A percentile compares a stretch with the other conserved stretches of the same genome.
phyloP scores from a whole-genome alignment of 2,888 invertebrate genomes.

The Phyto melanocephala region DNA sequence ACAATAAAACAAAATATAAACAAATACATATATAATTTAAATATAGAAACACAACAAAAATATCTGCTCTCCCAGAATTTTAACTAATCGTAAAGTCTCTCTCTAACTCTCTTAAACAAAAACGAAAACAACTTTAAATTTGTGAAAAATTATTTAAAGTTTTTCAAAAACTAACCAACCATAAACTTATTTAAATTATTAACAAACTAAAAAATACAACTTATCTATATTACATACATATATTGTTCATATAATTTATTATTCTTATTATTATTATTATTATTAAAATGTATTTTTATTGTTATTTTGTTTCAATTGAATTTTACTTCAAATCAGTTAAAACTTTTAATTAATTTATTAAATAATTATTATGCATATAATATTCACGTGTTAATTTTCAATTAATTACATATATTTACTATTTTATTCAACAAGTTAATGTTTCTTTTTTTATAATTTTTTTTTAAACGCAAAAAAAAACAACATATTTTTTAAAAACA shows the following conservation, averaged over 20 bases:
- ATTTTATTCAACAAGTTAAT: slow-evolving; percentile 61
- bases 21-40: slow-evolving; percentile 30
- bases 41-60: slow-evolving; percentile 47
- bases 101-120: slow-evolving; percentile 65
- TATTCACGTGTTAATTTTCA: slow-evolving; percentile 59
- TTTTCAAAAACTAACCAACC: slow-evolving; percentile 57
- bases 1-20: slow-evolving; percentile 48
- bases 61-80: slow-evolving; percentile 63
- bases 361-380: slow-evolving; percentile 59
- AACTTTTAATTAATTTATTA: slow-evolving; percentile 53
- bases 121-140: background rate
- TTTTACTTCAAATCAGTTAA: slow-evolving; percentile 52
- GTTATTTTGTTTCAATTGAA: slow-evolving; percentile 61
- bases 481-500: slow-evolving; percentile 59
- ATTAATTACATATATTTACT: slow-evolving; percentile 55
- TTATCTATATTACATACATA: slow-evolving; percentile 38
- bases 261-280: background rate
- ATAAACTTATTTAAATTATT: slow-evolving; percentile 5
- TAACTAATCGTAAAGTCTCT: slow-evolving; percentile 63
- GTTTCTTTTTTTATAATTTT: slow-evolving; percentile 53
- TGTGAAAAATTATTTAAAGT: slow-evolving; percentile 57
- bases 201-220: slow-evolving; percentile 23
- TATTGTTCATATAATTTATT: slow-evolving; percentile 55
- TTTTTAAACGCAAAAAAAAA: background rate
- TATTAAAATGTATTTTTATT: slow-evolving; percentile 47